Percentiles rank a stretch among this genome's conserved stretches.
Evolutionary conservation across 2,113 vertebrate genomes (phyloP).

Genomic region (Nibea albiflora): DNA sequence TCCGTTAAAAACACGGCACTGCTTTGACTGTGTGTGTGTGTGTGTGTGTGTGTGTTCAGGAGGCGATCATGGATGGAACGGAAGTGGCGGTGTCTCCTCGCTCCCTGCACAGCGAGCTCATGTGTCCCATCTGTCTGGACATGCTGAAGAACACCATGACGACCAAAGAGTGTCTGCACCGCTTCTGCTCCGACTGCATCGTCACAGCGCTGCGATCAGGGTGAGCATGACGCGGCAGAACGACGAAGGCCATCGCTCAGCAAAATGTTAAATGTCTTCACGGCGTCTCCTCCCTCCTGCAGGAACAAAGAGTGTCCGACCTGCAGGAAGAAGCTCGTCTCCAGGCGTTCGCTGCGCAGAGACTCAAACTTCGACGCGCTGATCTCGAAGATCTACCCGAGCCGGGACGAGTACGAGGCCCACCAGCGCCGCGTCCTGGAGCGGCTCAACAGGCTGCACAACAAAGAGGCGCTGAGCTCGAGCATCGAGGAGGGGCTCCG

Average conservation of each 20-base stretch:
- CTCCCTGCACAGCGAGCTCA: slow-evolving; percentile 91
- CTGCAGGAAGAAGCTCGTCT: slow-evolving; percentile 93
- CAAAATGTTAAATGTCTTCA: no score
- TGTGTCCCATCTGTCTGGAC: slow-evolving; percentile 95
- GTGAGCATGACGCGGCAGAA: slow-evolving; percentile 63
- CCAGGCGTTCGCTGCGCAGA: slow-evolving; percentile 89
- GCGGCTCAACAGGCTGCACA: slow-evolving; percentile 91
- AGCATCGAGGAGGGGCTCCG: slow-evolving; percentile 93
- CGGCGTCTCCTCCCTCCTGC: background rate
- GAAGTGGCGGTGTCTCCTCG: slow-evolving; percentile 92
- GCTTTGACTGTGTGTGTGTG: no score
- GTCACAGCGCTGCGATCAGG: slow-evolving; percentile 91
- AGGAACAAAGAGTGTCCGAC: slow-evolving; percentile 95
- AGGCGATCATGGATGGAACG: slow-evolving; percentile 91
- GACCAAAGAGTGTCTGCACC: slow-evolving; percentile 93
- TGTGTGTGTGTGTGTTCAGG: slow-evolving; percentile 71
- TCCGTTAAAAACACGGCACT: no score
- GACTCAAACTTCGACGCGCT: slow-evolving; percentile 94
- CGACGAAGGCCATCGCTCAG: no score
- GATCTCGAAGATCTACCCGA: slow-evolving; percentile 94
- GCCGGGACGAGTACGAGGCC: slow-evolving; percentile 93
- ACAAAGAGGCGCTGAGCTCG: slow-evolving; percentile 91
- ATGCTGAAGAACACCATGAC: slow-evolving; percentile 97
- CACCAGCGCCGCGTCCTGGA: slow-evolving; percentile 91
- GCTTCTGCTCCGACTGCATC: slow-evolving; percentile 95